Evolutionary conservation across 2,113 vertebrate genomes (phyloP).

Genomic region (Alethe castanea): DNA sequence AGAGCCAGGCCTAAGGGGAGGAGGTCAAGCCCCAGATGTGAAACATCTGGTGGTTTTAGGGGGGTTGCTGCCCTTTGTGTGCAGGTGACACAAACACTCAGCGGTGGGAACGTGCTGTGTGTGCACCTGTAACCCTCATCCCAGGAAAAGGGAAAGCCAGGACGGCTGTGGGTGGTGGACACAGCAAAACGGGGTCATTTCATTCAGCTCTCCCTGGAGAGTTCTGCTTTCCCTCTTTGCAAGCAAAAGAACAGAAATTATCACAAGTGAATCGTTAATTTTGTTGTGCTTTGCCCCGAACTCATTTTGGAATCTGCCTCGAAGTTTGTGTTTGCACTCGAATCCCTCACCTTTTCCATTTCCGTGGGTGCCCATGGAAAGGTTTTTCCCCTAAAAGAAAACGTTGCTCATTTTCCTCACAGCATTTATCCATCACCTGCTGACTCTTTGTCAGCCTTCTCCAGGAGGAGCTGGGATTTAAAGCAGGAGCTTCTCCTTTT

Average conservation of each 20-base stretch:
- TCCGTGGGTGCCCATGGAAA: not conserved
- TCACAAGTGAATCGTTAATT: rapidly evolving
- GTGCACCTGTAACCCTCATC: not conserved
- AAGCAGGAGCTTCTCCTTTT: not conserved
- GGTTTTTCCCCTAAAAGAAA: not conserved
- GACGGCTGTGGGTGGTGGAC: rapidly evolving
- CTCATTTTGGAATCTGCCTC: not conserved
- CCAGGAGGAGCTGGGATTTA: not conserved
- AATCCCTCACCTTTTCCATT: not conserved
- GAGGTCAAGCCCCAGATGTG: not conserved
- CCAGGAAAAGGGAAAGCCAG: rapidly evolving
- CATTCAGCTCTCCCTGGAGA: rapidly evolving
- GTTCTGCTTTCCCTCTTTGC: not conserved
- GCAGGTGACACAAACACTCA: not conserved
- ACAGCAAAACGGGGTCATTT: not conserved
- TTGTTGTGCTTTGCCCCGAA: not conserved
- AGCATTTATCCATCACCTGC: not conserved
- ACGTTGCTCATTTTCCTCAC: not conserved
- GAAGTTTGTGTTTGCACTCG: not conserved
- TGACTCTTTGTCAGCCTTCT: not conserved
- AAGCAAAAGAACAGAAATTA: not conserved
- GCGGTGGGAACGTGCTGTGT: no score
- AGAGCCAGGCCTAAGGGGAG: not conserved
- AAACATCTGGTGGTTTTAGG: rapidly evolving
- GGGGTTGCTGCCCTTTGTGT: not conserved